Evolutionary conservation across 2,797 vertebrate genomes (phyloP), one percentile per base, ranked within the genome.

Genomic region (Kryptopterus vitreolus): DNA sequence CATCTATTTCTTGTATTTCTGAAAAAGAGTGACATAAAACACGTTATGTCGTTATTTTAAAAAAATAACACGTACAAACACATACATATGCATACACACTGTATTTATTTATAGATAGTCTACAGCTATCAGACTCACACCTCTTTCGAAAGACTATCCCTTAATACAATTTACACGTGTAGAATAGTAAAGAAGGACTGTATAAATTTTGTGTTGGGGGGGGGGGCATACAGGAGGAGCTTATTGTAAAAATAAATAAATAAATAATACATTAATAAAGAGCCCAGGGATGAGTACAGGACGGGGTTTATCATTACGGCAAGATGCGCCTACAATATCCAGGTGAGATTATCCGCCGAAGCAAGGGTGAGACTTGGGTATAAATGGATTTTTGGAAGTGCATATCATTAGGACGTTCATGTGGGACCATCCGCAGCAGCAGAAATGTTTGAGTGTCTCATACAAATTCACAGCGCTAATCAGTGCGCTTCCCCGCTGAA

Each of bases 391-490:
- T 65, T 53, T 62, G 38, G 24, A 50, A 43, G 31, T 55, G 59
- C 29, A 80, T 22, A 20, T 57, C 31, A 46, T 73, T 65, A 80
- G 11, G 29, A 20, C 48, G 22, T 71, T 29, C 48, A 71, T 53
- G 48, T 71, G 50, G 29, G 48, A 71, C 50, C 48, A 71, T 71
- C 48, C 29, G 53, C 69, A 53, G 29, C 29, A 33, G 29, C 5
- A 22, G 18, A 33, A 53, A 50, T 3, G 18, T 52, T 52, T 70
- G 48, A 53, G 69, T 53, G 48, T 53, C 46, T 33, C 48, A 33
- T 31, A 29, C 18, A 71, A 53, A 53, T 71, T 71, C 10, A 31
- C 18, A 31, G 52, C 10, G 15, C 11, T 59, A 59, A 59, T 59
- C 58, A 29, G 24, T 26, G 13, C 24, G 5, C 26, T 22, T 31